A percentile compares a stretch with the other conserved stretches of the same genome.
Evolutionary conservation across 2,888 invertebrate genomes (phyloP).

Genomic region (Diplazon laetatorius): DNA sequence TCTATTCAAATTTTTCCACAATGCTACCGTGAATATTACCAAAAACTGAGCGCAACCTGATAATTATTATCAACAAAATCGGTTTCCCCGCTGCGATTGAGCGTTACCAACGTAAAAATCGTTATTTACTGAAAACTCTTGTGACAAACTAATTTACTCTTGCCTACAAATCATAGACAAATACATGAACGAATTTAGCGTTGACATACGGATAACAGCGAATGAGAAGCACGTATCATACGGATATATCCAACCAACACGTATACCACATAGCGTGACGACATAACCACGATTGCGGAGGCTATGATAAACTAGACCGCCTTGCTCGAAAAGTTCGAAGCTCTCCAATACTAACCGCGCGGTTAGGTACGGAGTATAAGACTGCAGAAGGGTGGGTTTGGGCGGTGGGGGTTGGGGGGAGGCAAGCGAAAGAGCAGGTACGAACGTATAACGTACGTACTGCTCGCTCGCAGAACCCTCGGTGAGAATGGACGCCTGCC

Average conservation of each 20-base stretch:
- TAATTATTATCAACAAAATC: no score
- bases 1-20: no score
- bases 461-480: conserved; percentile 54
- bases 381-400: no score
- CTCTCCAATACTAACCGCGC: conserved; percentile 35
- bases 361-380: conserved; percentile 48
- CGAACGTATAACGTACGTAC: conserved; percentile 64
- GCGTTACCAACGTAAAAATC: no score
- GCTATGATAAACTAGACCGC: conserved; percentile 58
- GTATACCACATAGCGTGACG: conserved; percentile 25
- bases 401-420: no score
- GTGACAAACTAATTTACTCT: no score
- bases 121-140: no score
- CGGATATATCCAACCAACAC: conserved; percentile 6
- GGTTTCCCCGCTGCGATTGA: no score
- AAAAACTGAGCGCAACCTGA: no score
- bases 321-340: conserved; percentile 57
- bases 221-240: conserved; percentile 5
- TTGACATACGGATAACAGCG: neutral
- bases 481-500: conserved; percentile 66
- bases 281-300: conserved; percentile 19
- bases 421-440: conserved; percentile 46
- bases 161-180: no score
- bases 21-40: no score
- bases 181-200: neutral